These are phyloP conservation scores for Vannuccia rotundouncinata DNA, from an alignment of 2,888 invertebrate genomes.

Conservation along the genomic window DNA sequence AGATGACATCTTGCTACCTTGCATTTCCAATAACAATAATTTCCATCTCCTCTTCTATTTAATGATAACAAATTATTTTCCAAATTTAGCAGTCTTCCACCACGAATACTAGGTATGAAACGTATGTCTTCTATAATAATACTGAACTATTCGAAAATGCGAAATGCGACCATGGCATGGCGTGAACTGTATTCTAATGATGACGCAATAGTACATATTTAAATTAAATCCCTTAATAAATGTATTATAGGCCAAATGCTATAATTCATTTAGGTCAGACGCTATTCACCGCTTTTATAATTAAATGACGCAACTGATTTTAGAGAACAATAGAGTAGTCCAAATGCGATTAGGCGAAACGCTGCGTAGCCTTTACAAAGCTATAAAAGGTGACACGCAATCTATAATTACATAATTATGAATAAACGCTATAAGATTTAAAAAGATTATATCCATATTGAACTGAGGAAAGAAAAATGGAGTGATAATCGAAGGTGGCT, in stretches of 20 bases:
- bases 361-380: slow-evolving; percentile 3
- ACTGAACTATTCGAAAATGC: not conserved
- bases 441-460: too few species aligned
- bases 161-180: too few species aligned
- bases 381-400: too few species aligned
- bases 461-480: too few species aligned
- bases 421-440: too few species aligned
- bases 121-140: slow-evolving; percentile 17
- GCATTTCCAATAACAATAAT: not conserved
- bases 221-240: too few species aligned
- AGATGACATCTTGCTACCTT: slow-evolving; percentile 1
- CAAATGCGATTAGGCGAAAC: slow-evolving; percentile 6
- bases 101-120: not conserved
- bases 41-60: not conserved
- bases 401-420: too few species aligned
- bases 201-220: too few species aligned
- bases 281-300: slow-evolving; percentile 7
- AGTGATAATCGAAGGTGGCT: too few species aligned
- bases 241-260: slow-evolving; percentile 9
- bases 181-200: too few species aligned
- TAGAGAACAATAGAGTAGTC: slow-evolving; percentile 9
- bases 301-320: not conserved
- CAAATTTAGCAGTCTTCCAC: slow-evolving; percentile 12
- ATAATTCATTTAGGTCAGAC: not conserved
- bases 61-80: not conserved